Percentiles rank a stretch among this genome's conserved stretches.
Conservation (phyloP, 2,888 invertebrate species). For the Cremastinae sp. region DNA sequence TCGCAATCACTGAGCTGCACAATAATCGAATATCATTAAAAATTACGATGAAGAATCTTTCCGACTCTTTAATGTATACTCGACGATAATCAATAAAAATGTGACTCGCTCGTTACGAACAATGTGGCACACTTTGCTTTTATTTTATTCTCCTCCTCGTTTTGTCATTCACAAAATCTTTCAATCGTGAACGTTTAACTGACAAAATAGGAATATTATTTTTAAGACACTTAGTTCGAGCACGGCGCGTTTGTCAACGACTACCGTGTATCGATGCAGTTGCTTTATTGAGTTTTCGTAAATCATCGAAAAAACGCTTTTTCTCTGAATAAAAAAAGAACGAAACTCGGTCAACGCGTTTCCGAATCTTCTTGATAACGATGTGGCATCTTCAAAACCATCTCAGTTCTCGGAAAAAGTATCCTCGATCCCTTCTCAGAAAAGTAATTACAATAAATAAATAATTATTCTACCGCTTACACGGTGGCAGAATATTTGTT, state of each 20-base stretch:
- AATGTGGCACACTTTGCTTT: constrained; percentile 34
- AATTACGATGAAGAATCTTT: constrained; percentile 57
- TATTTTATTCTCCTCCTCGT: neutral
- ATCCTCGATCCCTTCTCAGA: neutral
- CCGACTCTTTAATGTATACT: constrained; percentile 71
- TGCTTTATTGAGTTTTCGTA: constrained; percentile 9
- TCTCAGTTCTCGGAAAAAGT: constrained; percentile 6
- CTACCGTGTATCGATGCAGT: constrained; percentile 38
- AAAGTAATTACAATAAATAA: constrained; percentile 28
- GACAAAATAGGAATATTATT: constrained; percentile 71
- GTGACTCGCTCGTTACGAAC: constrained; percentile 50
- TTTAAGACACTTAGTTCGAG: constrained; percentile 74
- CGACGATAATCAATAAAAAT: constrained; percentile 60
- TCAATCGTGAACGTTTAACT: constrained; percentile 36
- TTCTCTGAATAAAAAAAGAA: neutral
- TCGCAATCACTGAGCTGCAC: constrained; percentile 48
- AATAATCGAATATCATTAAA: constrained; percentile 44
- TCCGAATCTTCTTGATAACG: constrained; percentile 3
- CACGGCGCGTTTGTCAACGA: constrained; percentile 63
- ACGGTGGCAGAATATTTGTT: neutral
- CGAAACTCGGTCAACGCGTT: neutral
- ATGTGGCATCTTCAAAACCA: constrained; percentile 9
- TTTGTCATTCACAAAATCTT: constrained; percentile 35
- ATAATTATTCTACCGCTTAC: constrained; percentile 4
- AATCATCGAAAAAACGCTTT: constrained; percentile 9